phyloP scores from a whole-genome alignment of 2,113 vertebrate species.

The Paramormyrops kingsleyae region DNA sequence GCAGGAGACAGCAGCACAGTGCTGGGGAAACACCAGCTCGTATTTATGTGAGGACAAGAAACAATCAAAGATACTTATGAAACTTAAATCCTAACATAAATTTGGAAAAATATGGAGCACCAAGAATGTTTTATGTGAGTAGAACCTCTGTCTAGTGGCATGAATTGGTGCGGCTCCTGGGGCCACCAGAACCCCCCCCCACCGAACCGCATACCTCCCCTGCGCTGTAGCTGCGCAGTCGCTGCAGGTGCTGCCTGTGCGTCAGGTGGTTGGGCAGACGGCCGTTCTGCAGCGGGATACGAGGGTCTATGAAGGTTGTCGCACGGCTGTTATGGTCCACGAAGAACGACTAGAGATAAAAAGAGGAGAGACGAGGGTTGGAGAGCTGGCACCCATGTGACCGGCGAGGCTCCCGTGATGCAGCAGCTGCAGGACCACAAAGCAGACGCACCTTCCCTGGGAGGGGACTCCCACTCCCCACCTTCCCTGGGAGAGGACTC shows the following conservation, averaged over 20 bases:
- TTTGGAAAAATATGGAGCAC: neutral
- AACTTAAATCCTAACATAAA: neutral
- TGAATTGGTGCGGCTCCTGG: neutral
- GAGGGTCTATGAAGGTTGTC: conserved; percentile 81
- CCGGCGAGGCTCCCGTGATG: neutral
- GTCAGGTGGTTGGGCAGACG: conserved; percentile 75
- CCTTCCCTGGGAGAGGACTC: no score
- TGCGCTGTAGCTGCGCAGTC: conserved; percentile 74
- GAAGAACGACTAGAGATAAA: conserved; percentile 71
- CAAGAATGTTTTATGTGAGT: neutral
- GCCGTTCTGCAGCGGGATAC: conserved; percentile 79
- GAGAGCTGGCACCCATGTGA: neutral
- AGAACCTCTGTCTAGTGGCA: neutral
- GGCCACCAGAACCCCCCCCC: conserved; percentile 51
- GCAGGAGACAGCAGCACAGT: neutral
- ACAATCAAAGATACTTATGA: neutral
- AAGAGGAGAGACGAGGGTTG: neutral
- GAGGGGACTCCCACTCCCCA: no score
- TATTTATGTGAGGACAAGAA: neutral
- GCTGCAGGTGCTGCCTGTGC: conserved; percentile 73
- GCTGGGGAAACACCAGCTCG: neutral
- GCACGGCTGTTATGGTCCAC: conserved; percentile 83
- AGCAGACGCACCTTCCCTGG: neutral
- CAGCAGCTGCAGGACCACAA: neutral
- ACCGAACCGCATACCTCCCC: conserved; percentile 60